Evolutionary conservation across 2,113 vertebrate species (phyloP), one percentile per base, ranked within the genome.

Genomic region (Gallinago media): DNA sequence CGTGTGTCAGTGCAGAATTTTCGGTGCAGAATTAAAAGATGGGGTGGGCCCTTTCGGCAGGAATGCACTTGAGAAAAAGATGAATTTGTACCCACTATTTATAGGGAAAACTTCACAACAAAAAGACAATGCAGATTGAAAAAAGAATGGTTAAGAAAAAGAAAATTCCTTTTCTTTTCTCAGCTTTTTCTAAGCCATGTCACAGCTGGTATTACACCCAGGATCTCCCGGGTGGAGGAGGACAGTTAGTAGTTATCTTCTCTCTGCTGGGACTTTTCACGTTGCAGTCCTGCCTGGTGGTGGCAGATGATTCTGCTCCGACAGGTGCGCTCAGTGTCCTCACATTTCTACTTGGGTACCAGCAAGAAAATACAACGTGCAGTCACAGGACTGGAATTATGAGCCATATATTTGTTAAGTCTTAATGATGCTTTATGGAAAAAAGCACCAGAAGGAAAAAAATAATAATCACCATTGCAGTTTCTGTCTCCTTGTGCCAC

Each of bases 391-490:
- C 23, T 66, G 40, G 29, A n/a, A 70, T 40, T 47, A 23, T 21
- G 5, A 73, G 2, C 20, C 7, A 18, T 34, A 0, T 42, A 29
- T 83, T 62, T 54, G 10, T 49, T 26, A 62, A 56, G 23, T 54
- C 4, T 56, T 80, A 61, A 38, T 12, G 52, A 20, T 58, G 6
- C 19, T 67, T 26, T 62, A 21, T 34, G 63, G 32, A 44, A 52
- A 73, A 65, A 89, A 74, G 23, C 20, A 49, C 3, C 6, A 36
- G 44, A 52, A 59, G 9, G 3, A 68, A 75, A 85, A 68, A 23
- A 12, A 23, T n/a, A 49, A n/a, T 15, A 0, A 3, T 34, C 2
- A 2, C 18, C 15, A 15, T 2, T 72, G 21, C 16, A 21, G 2
- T 36, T 67, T 29, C 14, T 63, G 3, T 75, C 32, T 80, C 27